Evolutionary conservation across 2,888 invertebrate species (phyloP).

Genomic region (Anorthoa munda): DNA sequence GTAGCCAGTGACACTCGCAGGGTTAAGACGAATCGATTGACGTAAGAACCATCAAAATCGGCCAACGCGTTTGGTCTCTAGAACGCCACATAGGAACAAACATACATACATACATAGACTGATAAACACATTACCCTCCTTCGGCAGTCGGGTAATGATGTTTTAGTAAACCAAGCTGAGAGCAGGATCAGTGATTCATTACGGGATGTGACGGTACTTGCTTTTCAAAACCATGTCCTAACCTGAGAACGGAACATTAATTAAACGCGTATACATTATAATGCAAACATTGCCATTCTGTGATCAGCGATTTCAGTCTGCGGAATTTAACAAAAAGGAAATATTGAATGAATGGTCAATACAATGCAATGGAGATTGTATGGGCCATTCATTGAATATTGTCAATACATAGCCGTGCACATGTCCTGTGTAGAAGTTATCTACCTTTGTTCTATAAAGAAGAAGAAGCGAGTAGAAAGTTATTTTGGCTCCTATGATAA

Average conservation of each 20-base stretch:
- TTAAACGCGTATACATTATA: background rate
- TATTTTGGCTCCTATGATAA: no score
- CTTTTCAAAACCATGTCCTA: no score
- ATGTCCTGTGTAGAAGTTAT: constrained; percentile 19
- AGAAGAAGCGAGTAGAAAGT: no score
- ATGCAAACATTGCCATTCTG: constrained; percentile 37
- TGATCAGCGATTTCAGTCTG: constrained; percentile 47
- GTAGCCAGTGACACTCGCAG: no score
- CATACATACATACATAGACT: no score
- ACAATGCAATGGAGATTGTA: constrained; percentile 41
- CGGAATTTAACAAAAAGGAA: constrained; percentile 56
- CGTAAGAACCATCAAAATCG: no score
- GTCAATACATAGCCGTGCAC: constrained; percentile 43
- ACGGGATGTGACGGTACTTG: background rate
- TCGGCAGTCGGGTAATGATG: no score
- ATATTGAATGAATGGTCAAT: constrained; percentile 40
- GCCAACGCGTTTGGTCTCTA: no score
- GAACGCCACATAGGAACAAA: no score
- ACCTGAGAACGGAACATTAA: background rate
- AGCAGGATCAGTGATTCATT: background rate
- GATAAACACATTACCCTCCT: no score
- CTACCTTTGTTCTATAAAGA: constrained; percentile 25
- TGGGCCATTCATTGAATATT: constrained; percentile 57
- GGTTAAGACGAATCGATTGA: no score
- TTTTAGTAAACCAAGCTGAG: no score